Evolutionary conservation across 2,797 vertebrate species (phyloP).

Genomic region (Pipistrellus nathusii): DNA sequence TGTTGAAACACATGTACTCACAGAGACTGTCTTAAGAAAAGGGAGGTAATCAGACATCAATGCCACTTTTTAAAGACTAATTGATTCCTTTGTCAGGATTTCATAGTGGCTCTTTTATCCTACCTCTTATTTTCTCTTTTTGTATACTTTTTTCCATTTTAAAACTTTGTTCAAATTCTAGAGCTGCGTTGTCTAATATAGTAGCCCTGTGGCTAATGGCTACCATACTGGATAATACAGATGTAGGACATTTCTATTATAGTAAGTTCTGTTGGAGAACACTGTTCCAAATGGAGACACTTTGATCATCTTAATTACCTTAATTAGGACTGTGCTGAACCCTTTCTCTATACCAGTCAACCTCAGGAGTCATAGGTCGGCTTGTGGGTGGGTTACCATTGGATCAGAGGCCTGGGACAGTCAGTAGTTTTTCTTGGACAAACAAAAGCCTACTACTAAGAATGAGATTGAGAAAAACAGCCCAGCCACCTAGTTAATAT

Average conservation of each 20-base stretch:
- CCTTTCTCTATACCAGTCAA: background rate
- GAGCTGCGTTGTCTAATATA: background rate
- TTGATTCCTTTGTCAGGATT: background rate
- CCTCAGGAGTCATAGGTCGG: background rate
- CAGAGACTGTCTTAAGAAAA: background rate
- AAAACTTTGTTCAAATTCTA: background rate
- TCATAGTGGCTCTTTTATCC: background rate
- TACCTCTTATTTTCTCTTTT: background rate
- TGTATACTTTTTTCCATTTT: slow-evolving; percentile 8
- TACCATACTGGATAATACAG: background rate
- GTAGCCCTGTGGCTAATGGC: background rate
- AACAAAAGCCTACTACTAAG: background rate
- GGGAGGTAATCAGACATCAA: background rate
- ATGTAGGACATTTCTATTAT: background rate
- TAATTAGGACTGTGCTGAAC: background rate
- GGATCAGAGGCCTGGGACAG: background rate
- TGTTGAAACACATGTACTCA: background rate
- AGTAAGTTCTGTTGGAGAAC: background rate
- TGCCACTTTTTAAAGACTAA: background rate
- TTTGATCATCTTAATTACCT: background rate
- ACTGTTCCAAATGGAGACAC: background rate
- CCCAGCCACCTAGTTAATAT: background rate
- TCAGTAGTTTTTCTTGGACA: background rate
- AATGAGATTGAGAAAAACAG: background rate
- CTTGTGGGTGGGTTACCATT: background rate